These are phyloP conservation scores for Pectinophora gossypiella DNA, from an alignment of 1,140 invertebrate species.

Conservation along the genomic window DNA sequence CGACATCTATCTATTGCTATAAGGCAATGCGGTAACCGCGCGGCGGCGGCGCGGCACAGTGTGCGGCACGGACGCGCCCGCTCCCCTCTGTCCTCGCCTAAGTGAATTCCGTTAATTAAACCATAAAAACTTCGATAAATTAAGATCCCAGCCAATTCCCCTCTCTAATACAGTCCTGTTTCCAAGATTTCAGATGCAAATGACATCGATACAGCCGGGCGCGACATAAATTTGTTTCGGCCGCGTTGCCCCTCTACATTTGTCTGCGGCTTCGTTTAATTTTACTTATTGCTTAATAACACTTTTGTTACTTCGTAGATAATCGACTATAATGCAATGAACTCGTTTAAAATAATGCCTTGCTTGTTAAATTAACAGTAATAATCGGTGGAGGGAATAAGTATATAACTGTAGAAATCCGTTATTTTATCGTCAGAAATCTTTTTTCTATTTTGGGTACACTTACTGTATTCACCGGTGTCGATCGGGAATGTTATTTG, in stretches of 20 bases:
- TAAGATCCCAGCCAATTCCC: constrained; percentile 75
- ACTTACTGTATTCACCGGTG: too few relatives aligned
- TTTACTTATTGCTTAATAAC: too few relatives aligned
- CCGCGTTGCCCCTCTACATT: constrained; percentile 45
- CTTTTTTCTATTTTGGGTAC: too few relatives aligned
- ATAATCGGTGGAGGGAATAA: too few relatives aligned
- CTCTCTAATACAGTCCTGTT: constrained; percentile 65
- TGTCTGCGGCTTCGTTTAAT: constrained; percentile 58
- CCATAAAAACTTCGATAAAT: constrained; percentile 78
- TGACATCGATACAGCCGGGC: constrained; percentile 50
- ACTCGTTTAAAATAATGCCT: not conserved
- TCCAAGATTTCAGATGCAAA: constrained; percentile 72
- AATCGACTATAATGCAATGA: not conserved
- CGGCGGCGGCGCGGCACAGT: constrained; percentile 34
- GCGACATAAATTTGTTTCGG: too few relatives aligned
- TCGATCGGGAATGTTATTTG: too few relatives aligned
- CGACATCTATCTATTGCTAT: constrained; percentile 66
- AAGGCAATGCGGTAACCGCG: constrained; percentile 64
- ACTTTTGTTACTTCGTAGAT: constrained; percentile 1
- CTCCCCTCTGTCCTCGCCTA: constrained; percentile 45
- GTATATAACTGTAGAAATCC: too few relatives aligned
- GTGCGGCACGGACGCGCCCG: constrained; percentile 18
- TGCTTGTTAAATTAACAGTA: constrained; percentile 10
- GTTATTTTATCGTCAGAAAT: too few relatives aligned
- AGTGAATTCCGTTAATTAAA: constrained; percentile 78